Percentiles rank a stretch among this genome's conserved stretches.
Evolutionary conservation across 2,888 invertebrate genomes (phyloP).

Genomic region (Morinoia aosen): DNA sequence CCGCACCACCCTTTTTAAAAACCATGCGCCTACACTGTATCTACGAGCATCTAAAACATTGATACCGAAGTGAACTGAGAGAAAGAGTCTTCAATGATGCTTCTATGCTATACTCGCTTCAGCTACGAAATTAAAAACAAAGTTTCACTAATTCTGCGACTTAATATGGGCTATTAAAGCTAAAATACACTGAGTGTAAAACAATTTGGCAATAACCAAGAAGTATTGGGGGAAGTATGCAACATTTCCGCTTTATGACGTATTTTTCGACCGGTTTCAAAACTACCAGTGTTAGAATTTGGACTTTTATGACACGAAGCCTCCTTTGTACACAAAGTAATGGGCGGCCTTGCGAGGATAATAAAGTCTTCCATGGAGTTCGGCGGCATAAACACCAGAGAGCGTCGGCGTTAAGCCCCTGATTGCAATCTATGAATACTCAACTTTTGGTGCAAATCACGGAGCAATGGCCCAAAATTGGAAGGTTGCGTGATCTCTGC

Average conservation of each 20-base stretch:
- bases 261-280: not conserved
- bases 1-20: not conserved
- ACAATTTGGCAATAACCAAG: not conserved
- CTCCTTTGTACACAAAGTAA: not conserved
- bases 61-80: not conserved
- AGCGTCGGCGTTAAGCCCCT: not conserved
- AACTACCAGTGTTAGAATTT: not conserved
- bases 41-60: not conserved
- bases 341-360: not conserved
- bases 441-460: not conserved
- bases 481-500: constrained; percentile 13
- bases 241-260: not conserved
- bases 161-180: not conserved
- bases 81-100: not conserved
- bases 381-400: not conserved
- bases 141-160: not conserved
- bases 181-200: not conserved
- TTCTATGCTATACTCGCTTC: not conserved
- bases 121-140: not conserved
- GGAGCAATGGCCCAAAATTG: not conserved
- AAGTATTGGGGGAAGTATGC: not conserved
- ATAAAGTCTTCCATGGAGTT: constrained; percentile 14
- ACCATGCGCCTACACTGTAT: not conserved
- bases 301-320: not conserved
- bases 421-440: constrained; percentile 25